Percentiles rank a stretch among this genome's conserved stretches.
Evolutionary conservation across 1,140 invertebrate genomes (phyloP).

Genomic region (Drosophila quadrilineata): DNA sequence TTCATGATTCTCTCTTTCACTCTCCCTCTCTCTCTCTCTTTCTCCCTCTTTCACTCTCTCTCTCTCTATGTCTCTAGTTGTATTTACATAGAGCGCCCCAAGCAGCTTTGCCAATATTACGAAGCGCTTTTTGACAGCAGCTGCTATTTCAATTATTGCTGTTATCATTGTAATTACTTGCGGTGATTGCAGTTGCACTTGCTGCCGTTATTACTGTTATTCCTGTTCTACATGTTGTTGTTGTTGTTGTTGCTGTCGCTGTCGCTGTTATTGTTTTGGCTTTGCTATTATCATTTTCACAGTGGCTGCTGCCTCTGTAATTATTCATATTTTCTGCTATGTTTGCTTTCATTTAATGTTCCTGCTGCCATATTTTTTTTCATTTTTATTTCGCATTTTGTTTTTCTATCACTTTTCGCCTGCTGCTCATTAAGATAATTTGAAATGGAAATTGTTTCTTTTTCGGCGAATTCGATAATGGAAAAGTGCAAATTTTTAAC

Average conservation of each 20-base stretch:
- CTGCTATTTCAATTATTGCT: conserved; percentile 62
- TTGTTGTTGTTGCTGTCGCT: background rate
- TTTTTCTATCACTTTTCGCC: too few relatives aligned
- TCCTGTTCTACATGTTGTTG: too few relatives aligned
- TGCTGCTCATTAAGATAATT: background rate
- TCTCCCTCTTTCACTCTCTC: too few relatives aligned
- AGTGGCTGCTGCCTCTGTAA: background rate
- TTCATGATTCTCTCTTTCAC: too few relatives aligned
- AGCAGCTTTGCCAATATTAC: conserved; percentile 26
- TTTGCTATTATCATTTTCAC: background rate
- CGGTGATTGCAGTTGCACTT: conserved; percentile 29
- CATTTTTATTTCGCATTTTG: too few relatives aligned
- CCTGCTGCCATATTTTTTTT: background rate
- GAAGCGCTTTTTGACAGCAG: conserved; percentile 30
- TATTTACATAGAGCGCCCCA: conserved; percentile 36
- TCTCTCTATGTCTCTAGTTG: too few relatives aligned
- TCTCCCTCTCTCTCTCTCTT: too few relatives aligned
- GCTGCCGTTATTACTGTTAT: background rate
- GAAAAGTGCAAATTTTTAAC: too few relatives aligned
- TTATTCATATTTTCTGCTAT: background rate
- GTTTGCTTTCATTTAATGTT: conserved; percentile 2
- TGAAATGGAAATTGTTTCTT: background rate
- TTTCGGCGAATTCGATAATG: background rate
- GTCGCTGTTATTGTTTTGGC: conserved; percentile 1
- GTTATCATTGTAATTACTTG: conserved; percentile 59